Conservation (phyloP, 2,113 vertebrate species). For the Peromyscus maniculatus region DNA sequence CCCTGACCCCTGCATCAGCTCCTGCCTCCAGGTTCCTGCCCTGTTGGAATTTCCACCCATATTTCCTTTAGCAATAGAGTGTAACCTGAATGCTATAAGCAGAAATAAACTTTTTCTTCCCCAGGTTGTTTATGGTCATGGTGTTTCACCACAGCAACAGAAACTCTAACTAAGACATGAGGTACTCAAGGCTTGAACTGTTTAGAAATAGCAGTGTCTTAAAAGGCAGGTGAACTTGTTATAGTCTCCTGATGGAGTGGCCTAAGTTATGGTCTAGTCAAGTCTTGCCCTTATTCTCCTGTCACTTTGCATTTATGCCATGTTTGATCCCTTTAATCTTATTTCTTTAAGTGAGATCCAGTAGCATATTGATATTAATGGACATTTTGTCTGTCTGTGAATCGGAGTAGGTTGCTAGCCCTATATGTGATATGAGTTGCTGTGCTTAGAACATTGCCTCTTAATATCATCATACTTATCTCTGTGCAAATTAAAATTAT, state of each 20-base stretch:
- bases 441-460: neutral
- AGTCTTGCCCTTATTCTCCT: fast-evolving
- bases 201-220: neutral
- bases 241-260: neutral
- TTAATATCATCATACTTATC: neutral
- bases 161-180: neutral
- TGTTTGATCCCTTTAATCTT: neutral
- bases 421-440: neutral
- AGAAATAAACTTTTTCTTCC: neutral
- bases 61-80: neutral
- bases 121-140: neutral
- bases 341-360: neutral
- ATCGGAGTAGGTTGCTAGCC: neutral
- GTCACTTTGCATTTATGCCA: neutral
- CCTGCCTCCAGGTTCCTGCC: neutral
- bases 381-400: neutral
- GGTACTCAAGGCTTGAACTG: neutral
- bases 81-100: neutral
- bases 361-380: neutral
- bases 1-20: no score
- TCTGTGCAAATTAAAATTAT: neutral
- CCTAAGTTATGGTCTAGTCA: neutral
- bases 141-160: neutral
- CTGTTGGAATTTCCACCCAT: neutral
- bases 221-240: neutral